phyloP scores from a whole-genome alignment of 2,888 invertebrate genomes.

The Conomelus anceps region DNA sequence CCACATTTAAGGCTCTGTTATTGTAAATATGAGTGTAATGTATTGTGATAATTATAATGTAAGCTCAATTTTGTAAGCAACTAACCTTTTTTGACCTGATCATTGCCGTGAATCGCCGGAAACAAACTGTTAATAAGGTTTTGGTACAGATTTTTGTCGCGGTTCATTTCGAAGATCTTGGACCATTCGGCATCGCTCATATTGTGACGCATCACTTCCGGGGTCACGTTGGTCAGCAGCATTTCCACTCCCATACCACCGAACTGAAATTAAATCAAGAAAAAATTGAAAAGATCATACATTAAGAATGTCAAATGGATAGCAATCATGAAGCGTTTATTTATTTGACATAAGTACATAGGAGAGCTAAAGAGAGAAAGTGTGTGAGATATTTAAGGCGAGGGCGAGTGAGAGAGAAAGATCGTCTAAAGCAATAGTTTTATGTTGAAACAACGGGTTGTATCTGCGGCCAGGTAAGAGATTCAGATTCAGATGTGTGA shows the following conservation, averaged over 20 bases:
- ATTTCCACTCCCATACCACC: constrained; percentile 81
- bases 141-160: constrained; percentile 80
- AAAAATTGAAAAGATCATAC: not conserved
- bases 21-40: too few relatives aligned
- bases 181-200: constrained; percentile 94
- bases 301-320: not conserved
- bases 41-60: too few relatives aligned
- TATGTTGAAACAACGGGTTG: too few relatives aligned
- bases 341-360: not conserved
- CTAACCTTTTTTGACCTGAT: constrained; percentile 77
- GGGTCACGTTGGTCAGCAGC: constrained; percentile 79
- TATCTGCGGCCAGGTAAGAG: too few relatives aligned
- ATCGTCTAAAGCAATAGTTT: too few relatives aligned
- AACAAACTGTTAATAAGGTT: constrained; percentile 89
- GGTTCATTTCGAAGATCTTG: constrained; percentile 94
- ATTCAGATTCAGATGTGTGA: too few relatives aligned
- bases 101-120: constrained; percentile 93
- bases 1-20: too few relatives aligned
- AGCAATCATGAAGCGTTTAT: not conserved
- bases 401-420: too few relatives aligned
- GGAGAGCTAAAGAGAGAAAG: too few relatives aligned
- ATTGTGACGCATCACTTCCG: constrained; percentile 85
- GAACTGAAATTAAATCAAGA: constrained; percentile 47
- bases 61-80: too few relatives aligned
- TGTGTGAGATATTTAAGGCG: too few relatives aligned